These are phyloP conservation scores for Xenops minutus DNA, from an alignment of 2,797 vertebrate genomes.

Conservation along the genomic window DNA sequence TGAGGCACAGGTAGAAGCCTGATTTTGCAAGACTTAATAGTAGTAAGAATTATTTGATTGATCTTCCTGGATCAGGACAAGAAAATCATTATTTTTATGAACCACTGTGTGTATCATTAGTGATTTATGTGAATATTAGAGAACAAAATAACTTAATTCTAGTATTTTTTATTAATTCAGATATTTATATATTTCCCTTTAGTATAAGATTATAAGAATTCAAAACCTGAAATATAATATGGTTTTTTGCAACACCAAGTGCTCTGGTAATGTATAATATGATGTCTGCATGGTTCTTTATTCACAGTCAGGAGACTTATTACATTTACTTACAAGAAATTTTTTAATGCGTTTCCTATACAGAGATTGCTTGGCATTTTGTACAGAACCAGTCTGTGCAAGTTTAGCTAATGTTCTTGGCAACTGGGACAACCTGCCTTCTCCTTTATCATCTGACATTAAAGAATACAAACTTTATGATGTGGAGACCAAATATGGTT, in stretches of 20 bases:
- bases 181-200: background rate
- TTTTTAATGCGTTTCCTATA: constrained; percentile 19
- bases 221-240: background rate
- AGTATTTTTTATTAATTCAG: background rate
- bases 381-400: constrained; percentile 96
- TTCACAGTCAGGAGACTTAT: background rate
- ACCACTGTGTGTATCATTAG: background rate
- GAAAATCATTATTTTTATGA: background rate
- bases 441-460: constrained; percentile 89
- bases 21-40: background rate
- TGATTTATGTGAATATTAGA: background rate
- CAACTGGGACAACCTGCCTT: constrained; percentile 94
- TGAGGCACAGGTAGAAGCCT: background rate
- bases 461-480: constrained; percentile 97
- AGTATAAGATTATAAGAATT: background rate
- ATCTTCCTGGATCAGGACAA: background rate
- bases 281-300: background rate
- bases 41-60: background rate
- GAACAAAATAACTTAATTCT: background rate
- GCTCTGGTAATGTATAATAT: background rate
- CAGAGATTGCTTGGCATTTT: constrained; percentile 97
- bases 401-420: constrained; percentile 96
- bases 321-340: background rate
- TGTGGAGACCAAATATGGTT: constrained; percentile 96
- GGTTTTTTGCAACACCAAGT: background rate